Percentiles rank a stretch among this genome's conserved stretches.
Conservation (phyloP, 2,113 vertebrate species). For the Hepsetus odoe region DNA sequence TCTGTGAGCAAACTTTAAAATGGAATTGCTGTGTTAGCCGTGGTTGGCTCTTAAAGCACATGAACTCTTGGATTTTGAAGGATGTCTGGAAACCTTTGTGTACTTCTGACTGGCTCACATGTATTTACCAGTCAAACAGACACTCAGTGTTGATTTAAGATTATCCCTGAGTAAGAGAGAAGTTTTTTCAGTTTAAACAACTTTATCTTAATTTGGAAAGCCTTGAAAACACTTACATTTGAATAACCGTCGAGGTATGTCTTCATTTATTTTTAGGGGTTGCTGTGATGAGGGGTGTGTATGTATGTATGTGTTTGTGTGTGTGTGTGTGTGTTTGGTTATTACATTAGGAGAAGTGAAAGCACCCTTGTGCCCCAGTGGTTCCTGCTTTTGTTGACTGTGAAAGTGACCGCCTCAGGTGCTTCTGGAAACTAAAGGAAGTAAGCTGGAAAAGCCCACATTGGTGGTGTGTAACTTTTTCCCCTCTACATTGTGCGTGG, state of each 20-base stretch:
- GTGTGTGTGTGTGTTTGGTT: background rate
- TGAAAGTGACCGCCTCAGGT: conserved; percentile 3
- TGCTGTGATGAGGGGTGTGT: background rate
- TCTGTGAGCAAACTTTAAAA: no score
- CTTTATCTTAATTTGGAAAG: background rate
- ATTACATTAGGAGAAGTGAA: conserved; percentile 37
- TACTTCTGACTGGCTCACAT: background rate
- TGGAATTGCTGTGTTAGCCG: no score
- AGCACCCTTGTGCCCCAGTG: conserved; percentile 30
- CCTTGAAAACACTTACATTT: background rate
- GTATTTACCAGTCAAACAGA: no score
- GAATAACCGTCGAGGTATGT: background rate
- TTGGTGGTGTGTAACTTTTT: conserved; percentile 14
- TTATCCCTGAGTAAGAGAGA: background rate
- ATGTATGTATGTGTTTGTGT: background rate
- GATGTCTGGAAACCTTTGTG: background rate
- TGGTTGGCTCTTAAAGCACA: background rate
- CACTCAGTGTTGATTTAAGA: background rate
- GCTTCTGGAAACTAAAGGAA: conserved; percentile 33
- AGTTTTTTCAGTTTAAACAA: background rate
- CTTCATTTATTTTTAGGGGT: background rate
- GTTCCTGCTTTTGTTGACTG: conserved; percentile 41
- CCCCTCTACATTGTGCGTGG: conserved; percentile 21
- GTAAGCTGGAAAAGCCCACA: conserved; percentile 37
- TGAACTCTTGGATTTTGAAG: background rate